phyloP scores from a whole-genome alignment of 2,113 vertebrate species.

The Himantopus leucocephalus region DNA sequence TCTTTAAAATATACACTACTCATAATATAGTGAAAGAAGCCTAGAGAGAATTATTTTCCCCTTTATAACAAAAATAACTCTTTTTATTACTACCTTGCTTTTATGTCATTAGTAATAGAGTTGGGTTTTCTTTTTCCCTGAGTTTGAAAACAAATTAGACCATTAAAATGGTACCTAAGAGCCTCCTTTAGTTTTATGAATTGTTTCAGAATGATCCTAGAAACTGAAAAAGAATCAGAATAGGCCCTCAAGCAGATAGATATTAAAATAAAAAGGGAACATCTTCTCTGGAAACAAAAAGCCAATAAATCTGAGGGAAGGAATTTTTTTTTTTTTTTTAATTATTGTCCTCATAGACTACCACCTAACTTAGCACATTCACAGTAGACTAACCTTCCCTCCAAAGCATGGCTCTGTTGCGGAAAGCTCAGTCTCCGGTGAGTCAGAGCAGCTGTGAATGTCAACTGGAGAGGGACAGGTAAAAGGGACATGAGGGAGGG shows the following conservation, averaged over 20 bases:
- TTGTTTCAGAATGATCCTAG: constrained; percentile 31
- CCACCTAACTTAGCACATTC: not conserved
- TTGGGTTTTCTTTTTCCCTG: constrained; percentile 37
- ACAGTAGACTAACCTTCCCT: not conserved
- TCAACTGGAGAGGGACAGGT: not conserved
- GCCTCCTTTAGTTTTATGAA: constrained; percentile 53
- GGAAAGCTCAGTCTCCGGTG: not conserved
- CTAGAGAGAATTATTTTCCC: constrained; percentile 1
- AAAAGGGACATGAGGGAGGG: not conserved
- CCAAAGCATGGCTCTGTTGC: not conserved
- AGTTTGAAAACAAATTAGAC: constrained; percentile 63
- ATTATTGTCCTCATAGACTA: not conserved
- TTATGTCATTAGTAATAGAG: constrained; percentile 45
- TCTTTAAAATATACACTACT: not conserved
- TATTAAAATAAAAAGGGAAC: constrained; percentile 46
- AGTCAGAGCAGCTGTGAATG: not conserved
- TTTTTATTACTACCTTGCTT: constrained; percentile 42
- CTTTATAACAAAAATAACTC: constrained; percentile 33
- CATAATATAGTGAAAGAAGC: not conserved
- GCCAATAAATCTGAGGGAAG: constrained; percentile 19
- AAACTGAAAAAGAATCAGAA: constrained; percentile 28
- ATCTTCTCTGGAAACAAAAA: constrained; percentile 23
- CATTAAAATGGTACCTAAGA: constrained; percentile 58
- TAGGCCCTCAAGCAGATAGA: constrained; percentile 45
- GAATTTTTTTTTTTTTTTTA: not conserved